These are phyloP conservation scores for Odontothrips loti DNA, from an alignment of 2,888 invertebrate species.

Conservation along the genomic window DNA sequence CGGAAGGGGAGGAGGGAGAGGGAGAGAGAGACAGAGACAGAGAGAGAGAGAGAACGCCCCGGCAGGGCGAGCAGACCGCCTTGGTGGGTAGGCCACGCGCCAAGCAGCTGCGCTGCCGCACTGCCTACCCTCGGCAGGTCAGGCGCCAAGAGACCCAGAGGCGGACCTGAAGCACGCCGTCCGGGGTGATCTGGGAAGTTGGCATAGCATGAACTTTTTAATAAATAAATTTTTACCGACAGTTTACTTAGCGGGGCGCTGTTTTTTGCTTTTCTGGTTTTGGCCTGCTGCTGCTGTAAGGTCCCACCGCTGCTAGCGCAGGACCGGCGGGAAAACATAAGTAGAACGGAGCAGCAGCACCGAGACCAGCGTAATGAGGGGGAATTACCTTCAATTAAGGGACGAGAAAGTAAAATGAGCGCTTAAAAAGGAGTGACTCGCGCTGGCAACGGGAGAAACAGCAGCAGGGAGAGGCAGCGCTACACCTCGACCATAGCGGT, in stretches of 20 bases:
- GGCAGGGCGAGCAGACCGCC: background rate
- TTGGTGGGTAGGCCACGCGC: background rate
- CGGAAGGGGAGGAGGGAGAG: background rate
- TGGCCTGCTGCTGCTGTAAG: too few relatives aligned
- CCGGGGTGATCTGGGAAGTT: background rate
- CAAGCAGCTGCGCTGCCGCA: background rate
- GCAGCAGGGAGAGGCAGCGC: background rate
- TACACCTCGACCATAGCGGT: background rate
- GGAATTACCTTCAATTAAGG: conserved; percentile 17
- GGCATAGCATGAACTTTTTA: background rate
- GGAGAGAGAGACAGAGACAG: background rate
- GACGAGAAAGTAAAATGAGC: background rate
- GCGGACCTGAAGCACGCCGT: background rate
- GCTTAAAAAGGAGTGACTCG: background rate
- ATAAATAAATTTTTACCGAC: too few relatives aligned
- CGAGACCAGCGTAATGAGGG: background rate
- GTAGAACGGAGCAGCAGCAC: background rate
- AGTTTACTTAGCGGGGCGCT: too few relatives aligned
- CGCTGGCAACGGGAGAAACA: too few relatives aligned
- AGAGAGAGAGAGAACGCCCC: background rate
- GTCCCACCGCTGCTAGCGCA: too few relatives aligned
- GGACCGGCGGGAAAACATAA: conserved; percentile 21
- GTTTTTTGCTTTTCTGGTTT: too few relatives aligned
- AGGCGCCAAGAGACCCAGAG: background rate
- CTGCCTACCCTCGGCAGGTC: background rate